Conservation (phyloP, 1,140 invertebrate species). For the Nylanderia fulva region DNA sequence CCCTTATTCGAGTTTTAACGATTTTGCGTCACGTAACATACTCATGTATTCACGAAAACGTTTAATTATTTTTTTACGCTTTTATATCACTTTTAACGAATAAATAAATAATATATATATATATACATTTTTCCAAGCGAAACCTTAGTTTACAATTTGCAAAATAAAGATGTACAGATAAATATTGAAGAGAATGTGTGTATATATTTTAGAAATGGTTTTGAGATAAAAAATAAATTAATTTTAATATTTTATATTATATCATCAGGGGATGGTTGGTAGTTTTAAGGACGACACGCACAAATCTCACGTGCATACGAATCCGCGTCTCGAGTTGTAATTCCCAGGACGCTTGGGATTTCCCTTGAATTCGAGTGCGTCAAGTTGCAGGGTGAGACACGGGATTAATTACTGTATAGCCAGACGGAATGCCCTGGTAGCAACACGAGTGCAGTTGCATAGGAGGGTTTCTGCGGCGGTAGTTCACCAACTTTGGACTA, state of each 20-base stretch:
- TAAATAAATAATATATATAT: too few relatives aligned
- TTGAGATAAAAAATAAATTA: not conserved
- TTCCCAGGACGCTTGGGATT: slow-evolving; percentile 70
- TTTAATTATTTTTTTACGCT: not conserved
- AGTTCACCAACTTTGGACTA: slow-evolving; percentile 66
- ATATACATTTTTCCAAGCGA: not conserved
- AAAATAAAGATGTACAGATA: not conserved
- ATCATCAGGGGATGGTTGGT: not conserved
- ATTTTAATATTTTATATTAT: not conserved
- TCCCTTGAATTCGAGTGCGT: slow-evolving; percentile 68
- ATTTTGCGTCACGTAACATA: not conserved
- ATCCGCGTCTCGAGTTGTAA: slow-evolving; percentile 61
- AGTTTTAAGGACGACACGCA: not conserved
- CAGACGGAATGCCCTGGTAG: slow-evolving; percentile 61
- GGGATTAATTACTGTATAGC: slow-evolving; percentile 71
- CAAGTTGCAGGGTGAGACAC: slow-evolving; percentile 65
- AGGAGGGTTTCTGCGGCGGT: slow-evolving; percentile 61
- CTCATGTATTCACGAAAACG: not conserved
- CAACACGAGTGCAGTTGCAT: slow-evolving; percentile 58
- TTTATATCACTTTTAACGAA: not conserved
- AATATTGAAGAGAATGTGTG: too few relatives aligned
- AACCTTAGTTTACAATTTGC: not conserved
- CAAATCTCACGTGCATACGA: slow-evolving; percentile 56
- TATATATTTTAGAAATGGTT: too few relatives aligned
- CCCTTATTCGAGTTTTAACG: not conserved